These are phyloP conservation scores for Noctua pronuba DNA, from an alignment of 2,888 invertebrate genomes.

Conservation along the genomic window DNA sequence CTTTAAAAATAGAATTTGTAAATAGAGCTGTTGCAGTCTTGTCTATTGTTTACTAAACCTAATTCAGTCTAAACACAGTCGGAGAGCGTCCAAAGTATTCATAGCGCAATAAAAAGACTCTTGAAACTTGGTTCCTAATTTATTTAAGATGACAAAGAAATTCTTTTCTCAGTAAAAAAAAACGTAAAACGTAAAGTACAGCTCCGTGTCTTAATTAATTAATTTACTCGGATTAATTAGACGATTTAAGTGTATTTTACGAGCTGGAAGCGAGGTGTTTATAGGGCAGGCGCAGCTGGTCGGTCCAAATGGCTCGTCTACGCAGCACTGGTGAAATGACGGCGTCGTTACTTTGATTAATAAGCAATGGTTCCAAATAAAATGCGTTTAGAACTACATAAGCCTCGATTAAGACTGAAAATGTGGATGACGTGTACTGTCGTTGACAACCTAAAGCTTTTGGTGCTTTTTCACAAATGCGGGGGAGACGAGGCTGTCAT, in stretches of 20 bases:
- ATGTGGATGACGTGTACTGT: not conserved
- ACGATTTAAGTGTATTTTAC: conserved; percentile 75
- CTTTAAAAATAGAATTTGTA: conserved; percentile 25
- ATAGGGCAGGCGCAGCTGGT: conserved; percentile 67
- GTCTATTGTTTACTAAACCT: conserved; percentile 24
- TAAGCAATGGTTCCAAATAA: conserved; percentile 50
- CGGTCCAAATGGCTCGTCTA: conserved; percentile 49
- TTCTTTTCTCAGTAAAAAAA: conserved; percentile 66
- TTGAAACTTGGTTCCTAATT: conserved; percentile 70
- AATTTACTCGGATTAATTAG: conserved; percentile 77
- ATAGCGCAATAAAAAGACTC: conserved; percentile 61
- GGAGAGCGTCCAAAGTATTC: conserved; percentile 32
- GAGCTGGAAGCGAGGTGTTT: conserved; percentile 67
- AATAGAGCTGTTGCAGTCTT: conserved; percentile 22
- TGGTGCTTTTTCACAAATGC: not conserved
- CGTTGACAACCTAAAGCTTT: not conserved
- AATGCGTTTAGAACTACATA: conserved; percentile 23
- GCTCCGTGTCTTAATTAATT: conserved; percentile 75
- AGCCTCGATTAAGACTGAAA: not conserved
- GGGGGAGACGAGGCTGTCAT: not conserved
- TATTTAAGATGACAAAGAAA: conserved; percentile 70
- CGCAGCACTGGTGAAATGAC: conserved; percentile 47
- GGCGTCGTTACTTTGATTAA: conserved; percentile 55
- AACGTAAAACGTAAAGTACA: conserved; percentile 60
- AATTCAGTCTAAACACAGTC: conserved; percentile 20